These are phyloP conservation scores for Palythoa grandiflora DNA, from an alignment of 92 coral and sea anemone species.

Conservation along the genomic window DNA sequence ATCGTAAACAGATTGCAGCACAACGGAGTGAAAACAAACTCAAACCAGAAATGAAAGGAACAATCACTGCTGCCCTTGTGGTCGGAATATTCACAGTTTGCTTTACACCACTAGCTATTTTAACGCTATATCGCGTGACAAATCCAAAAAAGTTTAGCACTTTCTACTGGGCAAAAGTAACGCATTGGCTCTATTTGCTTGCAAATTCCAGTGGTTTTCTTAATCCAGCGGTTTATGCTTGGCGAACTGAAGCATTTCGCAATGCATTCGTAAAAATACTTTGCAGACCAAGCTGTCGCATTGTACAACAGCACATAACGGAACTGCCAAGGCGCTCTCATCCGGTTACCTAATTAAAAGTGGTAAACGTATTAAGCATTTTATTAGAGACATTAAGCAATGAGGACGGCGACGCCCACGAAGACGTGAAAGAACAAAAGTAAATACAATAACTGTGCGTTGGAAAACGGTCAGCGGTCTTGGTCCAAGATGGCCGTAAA, in stretches of 20 bases:
- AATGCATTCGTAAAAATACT: slow-evolving; percentile 18
- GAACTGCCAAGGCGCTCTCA: too few relatives aligned
- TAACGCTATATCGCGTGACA: slow-evolving; percentile 32
- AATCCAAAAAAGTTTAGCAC: slow-evolving; percentile 9
- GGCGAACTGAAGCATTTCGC: slow-evolving; percentile 32
- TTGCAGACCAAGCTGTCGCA: not conserved
- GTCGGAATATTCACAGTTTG: slow-evolving; percentile 24
- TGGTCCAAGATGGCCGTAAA: slow-evolving; percentile 41
- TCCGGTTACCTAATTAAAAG: too few relatives aligned
- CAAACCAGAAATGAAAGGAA: slow-evolving; percentile 4
- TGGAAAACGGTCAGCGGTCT: not conserved
- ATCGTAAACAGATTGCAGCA: slow-evolving; percentile 1
- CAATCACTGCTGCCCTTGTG: slow-evolving; percentile 33
- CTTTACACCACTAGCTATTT: slow-evolving; percentile 34
- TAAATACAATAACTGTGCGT: too few relatives aligned
- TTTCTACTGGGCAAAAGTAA: not conserved
- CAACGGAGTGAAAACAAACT: not conserved
- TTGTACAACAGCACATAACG: not conserved
- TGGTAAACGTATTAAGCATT: too few relatives aligned
- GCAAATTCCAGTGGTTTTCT: slow-evolving; percentile 34
- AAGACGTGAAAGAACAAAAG: too few relatives aligned
- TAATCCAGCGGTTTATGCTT: slow-evolving; percentile 23
- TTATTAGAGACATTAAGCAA: too few relatives aligned
- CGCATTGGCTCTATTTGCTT: slow-evolving; percentile 5
- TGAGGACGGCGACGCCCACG: too few relatives aligned